phyloP scores from a whole-genome alignment of 2,888 invertebrate species.

The Ellobium chinense region DNA sequence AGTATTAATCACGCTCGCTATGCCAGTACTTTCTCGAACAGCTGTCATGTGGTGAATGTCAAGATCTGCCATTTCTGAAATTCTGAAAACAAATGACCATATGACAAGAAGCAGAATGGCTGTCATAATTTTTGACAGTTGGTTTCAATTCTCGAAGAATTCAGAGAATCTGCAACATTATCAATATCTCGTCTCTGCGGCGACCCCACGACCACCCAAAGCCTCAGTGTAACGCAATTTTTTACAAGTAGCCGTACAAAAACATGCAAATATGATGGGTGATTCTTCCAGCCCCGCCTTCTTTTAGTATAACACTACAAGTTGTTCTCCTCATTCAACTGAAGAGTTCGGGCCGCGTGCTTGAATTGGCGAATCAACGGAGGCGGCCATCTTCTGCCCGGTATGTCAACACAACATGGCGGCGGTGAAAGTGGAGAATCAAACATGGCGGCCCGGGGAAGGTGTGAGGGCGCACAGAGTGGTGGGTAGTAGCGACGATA shows the following conservation, averaged over 20 bases:
- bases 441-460: slow-evolving; percentile 12
- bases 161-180: no score
- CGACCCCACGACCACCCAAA: slow-evolving; percentile 9
- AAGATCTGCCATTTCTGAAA: no score
- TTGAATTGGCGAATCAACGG: slow-evolving; percentile 20
- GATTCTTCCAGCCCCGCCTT: slow-evolving; percentile 11
- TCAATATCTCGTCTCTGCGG: no score
- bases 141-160: no score
- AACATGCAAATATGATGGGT: slow-evolving; percentile 23
- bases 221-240: neutral
- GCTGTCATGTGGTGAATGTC: no score
- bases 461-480: neutral
- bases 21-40: no score
- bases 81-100: no score
- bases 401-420: slow-evolving; percentile 21
- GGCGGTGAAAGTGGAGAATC: slow-evolving; percentile 13
- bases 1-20: no score
- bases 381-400: neutral
- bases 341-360: neutral
- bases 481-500: neutral
- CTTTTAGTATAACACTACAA: slow-evolving; percentile 18
- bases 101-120: no score
- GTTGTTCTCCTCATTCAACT: slow-evolving; percentile 19
- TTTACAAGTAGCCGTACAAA: slow-evolving; percentile 5
- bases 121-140: no score